Percentiles rank a stretch among this genome's conserved stretches.
Conservation (phyloP, 2,797 vertebrate species). For the Lindbergichthys nudifrons region DNA sequence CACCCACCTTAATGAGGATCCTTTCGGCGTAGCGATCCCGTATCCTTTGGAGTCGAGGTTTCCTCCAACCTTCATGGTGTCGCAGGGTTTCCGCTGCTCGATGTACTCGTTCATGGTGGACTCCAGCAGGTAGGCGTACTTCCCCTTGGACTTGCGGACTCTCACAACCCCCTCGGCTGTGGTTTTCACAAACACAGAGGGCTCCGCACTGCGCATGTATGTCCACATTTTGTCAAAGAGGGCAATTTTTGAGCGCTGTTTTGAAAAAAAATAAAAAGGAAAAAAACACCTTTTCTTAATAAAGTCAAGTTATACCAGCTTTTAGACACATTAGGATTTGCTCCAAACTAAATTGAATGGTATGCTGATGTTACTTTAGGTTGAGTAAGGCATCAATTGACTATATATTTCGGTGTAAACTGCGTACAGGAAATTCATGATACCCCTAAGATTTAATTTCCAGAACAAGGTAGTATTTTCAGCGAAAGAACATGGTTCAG, state of each 20-base stretch:
- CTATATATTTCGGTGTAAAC: not conserved
- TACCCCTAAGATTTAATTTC: slow-evolving; percentile 10
- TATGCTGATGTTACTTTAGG: not conserved
- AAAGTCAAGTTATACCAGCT: not conserved
- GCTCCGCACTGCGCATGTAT: slow-evolving; percentile 98
- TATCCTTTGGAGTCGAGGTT: slow-evolving; percentile 99
- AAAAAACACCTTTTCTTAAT: not conserved
- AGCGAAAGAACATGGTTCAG: not conserved
- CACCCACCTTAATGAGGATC: slow-evolving; percentile 99
- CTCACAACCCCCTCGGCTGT: slow-evolving; percentile 97
- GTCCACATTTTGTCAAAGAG: slow-evolving; percentile 99
- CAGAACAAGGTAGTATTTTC: not conserved
- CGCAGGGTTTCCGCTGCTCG: slow-evolving; percentile 98
- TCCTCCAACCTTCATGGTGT: slow-evolving; percentile 99
- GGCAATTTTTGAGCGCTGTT: slow-evolving; percentile 98
- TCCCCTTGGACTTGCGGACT: slow-evolving; percentile 98
- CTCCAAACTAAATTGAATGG: not conserved
- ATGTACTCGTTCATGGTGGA: slow-evolving; percentile 99
- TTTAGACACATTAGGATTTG: not conserved
- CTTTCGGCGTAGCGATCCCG: slow-evolving; percentile 99
- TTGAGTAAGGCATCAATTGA: not conserved
- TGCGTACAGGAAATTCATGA: not conserved
- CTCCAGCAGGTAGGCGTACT: slow-evolving; percentile 98
- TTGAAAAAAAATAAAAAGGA: not conserved
- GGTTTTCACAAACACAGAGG: slow-evolving; percentile 99